Conservation (phyloP, 2,113 vertebrate species). For the Ageneiosus marmoratus region DNA sequence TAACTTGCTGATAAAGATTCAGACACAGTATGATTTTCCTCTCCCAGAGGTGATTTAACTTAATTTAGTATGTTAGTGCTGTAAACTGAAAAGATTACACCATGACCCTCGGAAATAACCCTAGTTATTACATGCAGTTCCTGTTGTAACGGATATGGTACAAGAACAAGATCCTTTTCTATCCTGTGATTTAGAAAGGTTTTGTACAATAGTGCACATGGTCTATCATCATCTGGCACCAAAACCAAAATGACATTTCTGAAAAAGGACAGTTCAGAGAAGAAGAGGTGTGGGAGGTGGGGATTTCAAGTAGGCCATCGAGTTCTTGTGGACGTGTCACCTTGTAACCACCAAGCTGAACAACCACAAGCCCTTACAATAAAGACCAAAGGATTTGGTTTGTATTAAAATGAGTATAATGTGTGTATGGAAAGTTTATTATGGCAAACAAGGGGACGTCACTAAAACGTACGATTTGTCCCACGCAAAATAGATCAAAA, state of each 20-base stretch:
- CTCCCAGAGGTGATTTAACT: too few species aligned
- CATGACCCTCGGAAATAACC: not conserved
- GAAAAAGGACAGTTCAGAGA: not conserved
- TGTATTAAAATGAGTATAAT: not conserved
- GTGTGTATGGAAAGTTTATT: not conserved
- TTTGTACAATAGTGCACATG: fast-evolving
- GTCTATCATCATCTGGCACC: not conserved
- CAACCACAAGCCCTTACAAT: not conserved
- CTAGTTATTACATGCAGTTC: not conserved
- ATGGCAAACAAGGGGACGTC: not conserved
- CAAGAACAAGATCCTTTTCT: not conserved
- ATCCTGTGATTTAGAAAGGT: not conserved
- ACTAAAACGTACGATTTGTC: not conserved
- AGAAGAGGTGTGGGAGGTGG: too few species aligned
- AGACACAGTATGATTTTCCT: not conserved
- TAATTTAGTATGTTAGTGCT: too few species aligned
- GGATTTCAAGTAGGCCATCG: not conserved
- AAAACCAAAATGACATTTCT: not conserved
- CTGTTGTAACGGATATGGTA: not conserved
- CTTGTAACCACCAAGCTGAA: not conserved
- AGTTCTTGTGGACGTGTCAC: not conserved
- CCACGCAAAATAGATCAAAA: too few species aligned
- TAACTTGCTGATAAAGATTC: not conserved
- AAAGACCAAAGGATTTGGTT: not conserved
- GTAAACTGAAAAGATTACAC: not conserved